These are phyloP conservation scores for Gastracanthus pulcherrimus DNA, from an alignment of 2,888 invertebrate species.

Conservation along the genomic window DNA sequence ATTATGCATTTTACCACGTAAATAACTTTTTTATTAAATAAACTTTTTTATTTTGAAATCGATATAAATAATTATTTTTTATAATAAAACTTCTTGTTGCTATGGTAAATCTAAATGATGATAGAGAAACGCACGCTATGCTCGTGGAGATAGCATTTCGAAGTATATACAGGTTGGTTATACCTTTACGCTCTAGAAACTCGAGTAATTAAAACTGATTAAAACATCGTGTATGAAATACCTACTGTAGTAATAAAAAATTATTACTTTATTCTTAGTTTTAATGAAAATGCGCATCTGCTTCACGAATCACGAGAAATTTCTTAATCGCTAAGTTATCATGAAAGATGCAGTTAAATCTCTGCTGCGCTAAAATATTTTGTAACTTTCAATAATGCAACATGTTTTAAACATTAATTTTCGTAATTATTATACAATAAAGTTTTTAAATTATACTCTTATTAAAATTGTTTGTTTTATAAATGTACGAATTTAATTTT, in stretches of 20 bases:
- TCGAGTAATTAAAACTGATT: conserved; percentile 43
- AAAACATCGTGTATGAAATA: conserved; percentile 21
- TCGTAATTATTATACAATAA: not conserved
- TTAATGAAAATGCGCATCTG: conserved; percentile 21
- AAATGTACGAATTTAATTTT: too few relatives aligned
- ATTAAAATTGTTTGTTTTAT: not conserved
- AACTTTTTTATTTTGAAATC: too few relatives aligned
- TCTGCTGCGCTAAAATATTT: conserved; percentile 6
- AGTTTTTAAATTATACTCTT: not conserved
- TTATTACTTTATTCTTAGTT: conserved; percentile 25
- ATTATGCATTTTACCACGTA: too few relatives aligned
- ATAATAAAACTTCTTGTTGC: not conserved
- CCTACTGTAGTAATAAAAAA: conserved; percentile 16
- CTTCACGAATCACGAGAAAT: not conserved
- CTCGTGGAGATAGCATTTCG: not conserved
- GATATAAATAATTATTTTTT: too few relatives aligned
- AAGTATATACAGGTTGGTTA: not conserved
- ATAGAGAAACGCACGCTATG: not conserved
- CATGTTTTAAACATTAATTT: not conserved
- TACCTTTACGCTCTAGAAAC: conserved; percentile 42
- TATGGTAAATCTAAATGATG: not conserved
- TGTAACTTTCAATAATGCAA: conserved; percentile 17
- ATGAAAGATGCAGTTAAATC: conserved; percentile 4
- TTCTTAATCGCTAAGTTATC: conserved; percentile 29
- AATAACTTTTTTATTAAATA: too few relatives aligned